Conservation (phyloP, 2,888 invertebrate genomes). For the Campoplex nolae region DNA sequence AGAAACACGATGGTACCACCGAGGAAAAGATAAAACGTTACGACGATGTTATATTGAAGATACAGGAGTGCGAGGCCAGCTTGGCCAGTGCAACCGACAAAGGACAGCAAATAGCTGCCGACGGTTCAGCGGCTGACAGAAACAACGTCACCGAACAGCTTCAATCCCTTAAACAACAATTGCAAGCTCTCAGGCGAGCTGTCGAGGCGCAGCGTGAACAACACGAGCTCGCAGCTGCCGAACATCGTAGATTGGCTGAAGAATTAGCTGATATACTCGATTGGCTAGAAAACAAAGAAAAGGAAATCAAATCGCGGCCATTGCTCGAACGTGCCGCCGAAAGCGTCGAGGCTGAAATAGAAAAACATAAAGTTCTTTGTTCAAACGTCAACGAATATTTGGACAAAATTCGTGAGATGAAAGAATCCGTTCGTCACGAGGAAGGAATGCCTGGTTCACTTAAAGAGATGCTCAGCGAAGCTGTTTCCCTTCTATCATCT, state of each 20-base stretch:
- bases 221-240: slow-evolving; percentile 94
- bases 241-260: slow-evolving; percentile 93
- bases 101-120: slow-evolving; percentile 96
- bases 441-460: slow-evolving; percentile 92
- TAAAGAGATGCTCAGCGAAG: slow-evolving; percentile 94
- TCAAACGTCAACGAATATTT: slow-evolving; percentile 90
- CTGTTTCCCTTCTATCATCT: slow-evolving; percentile 91
- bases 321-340: slow-evolving; percentile 91
- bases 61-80: slow-evolving; percentile 95
- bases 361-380: slow-evolving; percentile 90
- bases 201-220: slow-evolving; percentile 95
- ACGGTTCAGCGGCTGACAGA: slow-evolving; percentile 94
- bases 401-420: slow-evolving; percentile 89
- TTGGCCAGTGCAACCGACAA: slow-evolving; percentile 95
- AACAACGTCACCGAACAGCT: slow-evolving; percentile 95
- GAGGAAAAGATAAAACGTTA: slow-evolving; percentile 95
- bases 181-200: slow-evolving; percentile 91
- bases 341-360: slow-evolving; percentile 93
- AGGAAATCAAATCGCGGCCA: slow-evolving; percentile 92
- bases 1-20: slow-evolving; percentile 92
- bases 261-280: slow-evolving; percentile 94
- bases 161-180: slow-evolving; percentile 93
- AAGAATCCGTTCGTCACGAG: slow-evolving; percentile 90
- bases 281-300: slow-evolving; percentile 93
- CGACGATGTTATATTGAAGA: slow-evolving; percentile 93